Base-by-base conservation (phyloP, 2,888 invertebrate genomes). In the Syritta pipiens region DNA sequence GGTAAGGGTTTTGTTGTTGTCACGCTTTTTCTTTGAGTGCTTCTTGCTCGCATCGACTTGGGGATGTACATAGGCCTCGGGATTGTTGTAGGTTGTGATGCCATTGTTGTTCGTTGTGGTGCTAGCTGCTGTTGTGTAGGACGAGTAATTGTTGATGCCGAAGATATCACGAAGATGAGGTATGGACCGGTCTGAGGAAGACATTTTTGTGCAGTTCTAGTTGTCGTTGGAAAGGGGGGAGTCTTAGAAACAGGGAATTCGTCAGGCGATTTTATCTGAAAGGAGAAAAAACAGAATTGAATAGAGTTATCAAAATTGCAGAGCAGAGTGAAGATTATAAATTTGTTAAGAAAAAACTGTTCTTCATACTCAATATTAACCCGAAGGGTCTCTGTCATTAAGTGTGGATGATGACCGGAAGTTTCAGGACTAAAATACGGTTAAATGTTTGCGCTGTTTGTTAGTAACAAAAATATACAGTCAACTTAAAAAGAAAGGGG, bases 131-230 rank as follows among this genome's bases (percentile, higher is more conserved):
- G 67, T 65, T 57, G 76, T 49, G 32, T 81, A 76, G 42, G 69
- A 32, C 10, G 71, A 71, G 42, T 76, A 76, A 35, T 76, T 72
- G 42, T 69, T 91, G 84, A 92, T 91, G 53, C 93, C 92, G 87
- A 93, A 93, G 85, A 93, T 93, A 88, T 95, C 94, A 85, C 94
- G 90, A 83, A 94, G 90, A 86, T 94, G 94, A 81, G 94, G 93
- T 85, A 94, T 94, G 87, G 92, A 92, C 84, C 94, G 91, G 86
- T 94, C 94, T 74, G 93, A 91, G 82, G 93, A 91, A 91, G 92
- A 93, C 83, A 87, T 90, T 67, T 48, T 74, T 4, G 12, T 24
- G 7, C 3, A 12, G 26, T 30, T 14, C 1, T 1, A 1, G 4
- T 24, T 46, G 20, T 22, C 9, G 17, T 12, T 32, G 7, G 12